phyloP scores from a whole-genome alignment of 2,888 invertebrate species.

The Steinernema scapterisci region DNA sequence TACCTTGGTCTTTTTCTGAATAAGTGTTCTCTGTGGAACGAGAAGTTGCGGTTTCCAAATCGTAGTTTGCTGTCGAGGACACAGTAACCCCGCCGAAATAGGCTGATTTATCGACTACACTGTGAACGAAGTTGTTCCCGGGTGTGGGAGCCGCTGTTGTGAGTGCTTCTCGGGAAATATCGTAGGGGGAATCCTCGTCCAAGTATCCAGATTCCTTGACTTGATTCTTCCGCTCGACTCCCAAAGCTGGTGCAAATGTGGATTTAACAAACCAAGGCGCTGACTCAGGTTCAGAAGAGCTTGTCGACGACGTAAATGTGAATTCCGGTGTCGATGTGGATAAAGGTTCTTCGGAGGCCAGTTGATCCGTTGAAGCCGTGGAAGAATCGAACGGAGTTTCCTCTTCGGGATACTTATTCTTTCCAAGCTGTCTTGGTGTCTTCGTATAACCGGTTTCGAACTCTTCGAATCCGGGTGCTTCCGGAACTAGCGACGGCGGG shows the following conservation, averaged over 20 bases:
- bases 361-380: too few species aligned
- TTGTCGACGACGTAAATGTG: not conserved
- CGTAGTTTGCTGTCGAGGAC: not conserved
- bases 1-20: too few species aligned
- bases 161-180: too few species aligned
- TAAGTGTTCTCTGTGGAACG: too few species aligned
- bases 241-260: conserved; percentile 10
- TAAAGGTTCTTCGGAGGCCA: not conserved
- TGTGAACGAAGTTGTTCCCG: too few species aligned
- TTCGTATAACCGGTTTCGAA: conserved; percentile 1
- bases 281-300: too few species aligned
- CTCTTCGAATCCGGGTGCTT: conserved; percentile 7
- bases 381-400: not conserved
- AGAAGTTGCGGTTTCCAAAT: too few species aligned
- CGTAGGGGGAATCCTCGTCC: not conserved
- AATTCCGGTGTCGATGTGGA: not conserved
- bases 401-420: not conserved
- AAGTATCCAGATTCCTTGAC: not conserved
- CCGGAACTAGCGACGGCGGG: not conserved
- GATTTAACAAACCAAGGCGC: not conserved
- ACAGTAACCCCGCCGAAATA: not conserved
- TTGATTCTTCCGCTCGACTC: not conserved
- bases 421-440: not conserved
- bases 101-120: not conserved
- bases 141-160: too few species aligned